A percentile compares a stretch with the other conserved stretches of the same genome.
These are phyloP conservation scores for Sciaenops ocellatus DNA, from an alignment of 2,797 vertebrate species.

Conservation along the genomic window DNA sequence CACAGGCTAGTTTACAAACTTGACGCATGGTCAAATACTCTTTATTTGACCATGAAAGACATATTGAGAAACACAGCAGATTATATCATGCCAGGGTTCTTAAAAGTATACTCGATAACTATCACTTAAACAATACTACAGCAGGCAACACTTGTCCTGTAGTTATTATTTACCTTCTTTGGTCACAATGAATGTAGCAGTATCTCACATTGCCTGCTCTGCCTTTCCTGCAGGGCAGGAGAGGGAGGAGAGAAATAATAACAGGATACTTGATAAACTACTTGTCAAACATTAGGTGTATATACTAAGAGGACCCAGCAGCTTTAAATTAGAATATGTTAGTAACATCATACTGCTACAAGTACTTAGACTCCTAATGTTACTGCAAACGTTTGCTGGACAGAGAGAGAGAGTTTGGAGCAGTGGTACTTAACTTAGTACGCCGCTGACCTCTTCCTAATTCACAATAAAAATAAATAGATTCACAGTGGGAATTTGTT, in stretches of 20 bases:
- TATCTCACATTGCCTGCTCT: conserved; percentile 88
- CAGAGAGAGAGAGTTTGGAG: background rate
- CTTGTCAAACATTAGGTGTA: conserved; percentile 17
- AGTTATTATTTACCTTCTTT: conserved; percentile 89
- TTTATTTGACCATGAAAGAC: conserved; percentile 29
- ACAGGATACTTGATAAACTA: conserved; percentile 59
- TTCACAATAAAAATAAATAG: too few species aligned
- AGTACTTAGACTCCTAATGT: background rate
- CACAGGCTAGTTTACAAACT: conserved; percentile 20
- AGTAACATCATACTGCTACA: background rate
- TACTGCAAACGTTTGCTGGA: background rate
- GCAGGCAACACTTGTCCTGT: conserved; percentile 50
- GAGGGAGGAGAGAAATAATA: conserved; percentile 76
- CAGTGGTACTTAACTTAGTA: too few species aligned
- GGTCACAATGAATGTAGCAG: conserved; percentile 86
- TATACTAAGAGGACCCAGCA: background rate
- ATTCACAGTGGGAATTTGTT: too few species aligned
- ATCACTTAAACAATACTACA: conserved; percentile 40
- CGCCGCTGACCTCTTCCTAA: too few species aligned
- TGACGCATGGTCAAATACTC: too few species aligned
- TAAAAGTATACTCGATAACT: conserved; percentile 12
- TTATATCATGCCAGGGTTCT: conserved; percentile 58
- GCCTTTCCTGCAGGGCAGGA: conserved; percentile 88
- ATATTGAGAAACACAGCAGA: conserved; percentile 37
- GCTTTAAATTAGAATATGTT: background rate